phyloP scores from a whole-genome alignment of 2,797 vertebrate genomes.

The Coendou prehensilis region DNA sequence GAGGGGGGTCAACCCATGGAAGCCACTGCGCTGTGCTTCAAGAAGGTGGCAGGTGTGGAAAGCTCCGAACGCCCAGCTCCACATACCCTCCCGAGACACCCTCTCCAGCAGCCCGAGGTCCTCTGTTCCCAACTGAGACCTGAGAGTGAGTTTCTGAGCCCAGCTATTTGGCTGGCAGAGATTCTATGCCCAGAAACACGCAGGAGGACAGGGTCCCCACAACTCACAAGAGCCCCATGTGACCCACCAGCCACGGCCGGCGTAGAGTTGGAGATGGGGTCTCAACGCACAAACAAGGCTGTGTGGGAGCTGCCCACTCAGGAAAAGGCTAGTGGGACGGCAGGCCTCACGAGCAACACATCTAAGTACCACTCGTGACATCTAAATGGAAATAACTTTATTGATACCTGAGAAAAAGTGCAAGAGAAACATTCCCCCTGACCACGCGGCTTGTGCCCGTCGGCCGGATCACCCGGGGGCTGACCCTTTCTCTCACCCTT shows the following conservation, averaged over 20 bases:
- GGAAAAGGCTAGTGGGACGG: background rate
- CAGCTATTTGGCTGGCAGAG: background rate
- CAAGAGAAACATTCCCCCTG: background rate
- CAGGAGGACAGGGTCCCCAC: fast-evolving
- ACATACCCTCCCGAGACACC: background rate
- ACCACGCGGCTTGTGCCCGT: background rate
- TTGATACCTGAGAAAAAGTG: conserved; percentile 79
- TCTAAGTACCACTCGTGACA: background rate
- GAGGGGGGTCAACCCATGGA: background rate
- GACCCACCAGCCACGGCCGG: background rate
- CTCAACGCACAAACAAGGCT: background rate
- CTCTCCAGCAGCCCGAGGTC: background rate
- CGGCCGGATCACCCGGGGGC: background rate
- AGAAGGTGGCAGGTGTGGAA: background rate
- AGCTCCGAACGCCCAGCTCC: background rate
- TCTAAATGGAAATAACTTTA: conserved; percentile 59
- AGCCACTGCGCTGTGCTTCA: background rate
- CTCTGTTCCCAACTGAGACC: background rate
- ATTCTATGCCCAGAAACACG: background rate
- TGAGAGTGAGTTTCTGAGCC: background rate
- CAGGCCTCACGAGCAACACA: background rate
- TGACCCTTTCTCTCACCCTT: background rate
- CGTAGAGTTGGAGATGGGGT: background rate
- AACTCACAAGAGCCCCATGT: background rate
- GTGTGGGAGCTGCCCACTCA: background rate